Evolutionary conservation across 2,797 vertebrate species (phyloP).

Genomic region (Anguilla pacifica): DNA sequence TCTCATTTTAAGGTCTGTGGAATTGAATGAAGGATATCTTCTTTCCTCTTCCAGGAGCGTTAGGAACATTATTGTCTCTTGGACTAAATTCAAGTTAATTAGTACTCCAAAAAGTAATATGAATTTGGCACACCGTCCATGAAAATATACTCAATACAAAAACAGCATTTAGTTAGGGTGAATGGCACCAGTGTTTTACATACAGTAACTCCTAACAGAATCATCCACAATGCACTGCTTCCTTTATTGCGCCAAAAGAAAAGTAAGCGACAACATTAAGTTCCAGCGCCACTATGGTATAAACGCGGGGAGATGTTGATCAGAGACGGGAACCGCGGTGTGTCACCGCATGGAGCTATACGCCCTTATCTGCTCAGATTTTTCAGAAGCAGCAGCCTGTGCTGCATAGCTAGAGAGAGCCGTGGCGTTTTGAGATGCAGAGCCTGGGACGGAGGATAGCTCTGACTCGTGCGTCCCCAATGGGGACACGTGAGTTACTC

Average conservation of each 20-base stretch:
- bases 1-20: background rate
- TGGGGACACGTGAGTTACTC: background rate
- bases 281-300: background rate
- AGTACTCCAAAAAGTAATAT: constrained; percentile 27
- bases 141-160: background rate
- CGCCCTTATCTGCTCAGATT: background rate
- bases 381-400: background rate
- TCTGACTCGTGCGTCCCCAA: background rate
- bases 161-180: constrained; percentile 22
- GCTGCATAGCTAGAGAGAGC: background rate
- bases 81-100: constrained; percentile 23
- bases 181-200: constrained; percentile 6
- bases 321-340: background rate
- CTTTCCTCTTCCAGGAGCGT: constrained; percentile 10
- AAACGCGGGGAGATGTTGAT: background rate
- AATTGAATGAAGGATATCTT: background rate
- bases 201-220: constrained; percentile 14
- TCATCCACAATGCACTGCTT: background rate
- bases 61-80: constrained; percentile 25
- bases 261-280: background rate
- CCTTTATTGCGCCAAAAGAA: background rate
- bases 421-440: background rate
- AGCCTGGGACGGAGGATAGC: background rate
- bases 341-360: background rate
- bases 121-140: constrained; percentile 15